phyloP scores from a whole-genome alignment of 2,797 vertebrate genomes.

The Percopsis omiscomaycus region DNA sequence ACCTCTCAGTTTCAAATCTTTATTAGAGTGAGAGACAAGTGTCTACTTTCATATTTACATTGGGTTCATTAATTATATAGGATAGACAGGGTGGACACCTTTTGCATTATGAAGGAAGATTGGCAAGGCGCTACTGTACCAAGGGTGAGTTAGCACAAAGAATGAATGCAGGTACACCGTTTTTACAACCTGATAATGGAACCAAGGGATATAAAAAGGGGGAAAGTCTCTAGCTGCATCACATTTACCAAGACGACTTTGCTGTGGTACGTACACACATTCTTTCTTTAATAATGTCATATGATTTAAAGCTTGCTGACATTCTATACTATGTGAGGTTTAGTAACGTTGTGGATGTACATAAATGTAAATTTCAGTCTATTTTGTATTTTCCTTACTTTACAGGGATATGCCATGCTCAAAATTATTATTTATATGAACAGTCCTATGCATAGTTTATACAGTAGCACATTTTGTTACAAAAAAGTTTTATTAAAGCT shows the following conservation, averaged over 20 bases:
- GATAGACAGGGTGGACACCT: slow-evolving; percentile 35
- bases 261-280: slow-evolving; percentile 55
- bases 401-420: no score
- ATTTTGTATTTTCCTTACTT: no score
- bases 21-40: slow-evolving; percentile 30
- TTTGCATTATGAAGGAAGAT: slow-evolving; percentile 49
- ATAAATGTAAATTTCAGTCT: background rate
- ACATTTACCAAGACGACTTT: slow-evolving; percentile 23
- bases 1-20: slow-evolving; percentile 11
- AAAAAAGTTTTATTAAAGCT: no score
- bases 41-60: slow-evolving; percentile 31
- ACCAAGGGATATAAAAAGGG: slow-evolving; percentile 54
- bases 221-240: slow-evolving; percentile 7
- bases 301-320: background rate
- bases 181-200: slow-evolving; percentile 37
- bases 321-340: background rate
- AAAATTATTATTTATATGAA: no score
- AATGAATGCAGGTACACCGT: slow-evolving; percentile 37
- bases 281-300: background rate
- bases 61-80: slow-evolving; percentile 26
- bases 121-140: slow-evolving; percentile 43
- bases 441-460: no score
- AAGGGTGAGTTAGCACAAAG: slow-evolving; percentile 37
- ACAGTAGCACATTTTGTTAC: no score
- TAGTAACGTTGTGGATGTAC: background rate